Conservation (phyloP, 2,113 vertebrate species). For the Caretta caretta region DNA sequence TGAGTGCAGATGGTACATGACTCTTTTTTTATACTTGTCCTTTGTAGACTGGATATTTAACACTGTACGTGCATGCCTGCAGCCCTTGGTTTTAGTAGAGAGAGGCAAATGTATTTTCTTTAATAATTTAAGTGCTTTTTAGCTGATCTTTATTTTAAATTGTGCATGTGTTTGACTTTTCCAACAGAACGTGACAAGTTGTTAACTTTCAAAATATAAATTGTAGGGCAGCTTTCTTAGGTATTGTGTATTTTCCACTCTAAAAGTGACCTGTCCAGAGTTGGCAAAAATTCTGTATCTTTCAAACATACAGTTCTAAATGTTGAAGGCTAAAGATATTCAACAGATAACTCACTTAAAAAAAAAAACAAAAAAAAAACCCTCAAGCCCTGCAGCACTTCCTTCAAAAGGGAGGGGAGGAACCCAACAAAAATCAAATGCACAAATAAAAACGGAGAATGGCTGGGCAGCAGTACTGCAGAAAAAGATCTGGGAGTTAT, state of each 20-base stretch:
- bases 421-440: background rate
- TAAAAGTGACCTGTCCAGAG: background rate
- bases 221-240: background rate
- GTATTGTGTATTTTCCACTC: background rate
- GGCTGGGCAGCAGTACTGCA: background rate
- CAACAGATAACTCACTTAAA: background rate
- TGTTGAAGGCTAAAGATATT: background rate
- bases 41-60: constrained; percentile 45
- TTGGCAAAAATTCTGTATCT: background rate
- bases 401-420: background rate
- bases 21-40: constrained; percentile 70
- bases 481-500: background rate
- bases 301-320: background rate
- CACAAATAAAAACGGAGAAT: background rate
- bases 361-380: background rate
- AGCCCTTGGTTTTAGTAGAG: constrained; percentile 44
- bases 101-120: background rate
- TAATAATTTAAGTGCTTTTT: background rate
- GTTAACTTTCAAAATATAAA: background rate
- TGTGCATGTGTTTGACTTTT: background rate
- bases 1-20: constrained; percentile 59
- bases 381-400: background rate
- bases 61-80: constrained; percentile 41
- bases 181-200: background rate
- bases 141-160: constrained; percentile 3